Evolutionary conservation across 2,888 invertebrate genomes (phyloP), one percentile per base, ranked within the genome.

Genomic region (Aspidiotus rigidus): DNA sequence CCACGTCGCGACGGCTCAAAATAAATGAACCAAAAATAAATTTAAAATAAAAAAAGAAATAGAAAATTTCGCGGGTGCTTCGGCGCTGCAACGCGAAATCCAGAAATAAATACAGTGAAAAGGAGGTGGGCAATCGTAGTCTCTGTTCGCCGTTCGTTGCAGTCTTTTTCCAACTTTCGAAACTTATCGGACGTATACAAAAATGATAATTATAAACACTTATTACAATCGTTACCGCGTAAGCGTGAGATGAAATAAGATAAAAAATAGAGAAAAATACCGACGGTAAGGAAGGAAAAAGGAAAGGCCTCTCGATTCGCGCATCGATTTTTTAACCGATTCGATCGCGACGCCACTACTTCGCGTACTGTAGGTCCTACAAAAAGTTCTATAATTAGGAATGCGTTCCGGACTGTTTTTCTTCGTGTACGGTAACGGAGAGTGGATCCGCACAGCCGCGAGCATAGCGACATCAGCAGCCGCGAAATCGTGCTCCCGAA

Each of bases 331-430:
- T 59, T 59, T 28, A 28, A 53, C 44, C 67, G 67, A 67, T 59
- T 44, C 60, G 67, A 67, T 67, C 67, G 60, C 49, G 53, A 67
- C 67, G 67, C 67, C 49, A 53, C 39, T 60, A 67, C 67, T 67
- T 60, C 53, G 57, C 67, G 60, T 60, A 67, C 67, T 67, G 67
- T 60, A 59, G 53, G 59, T 49, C 60, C 60, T 28, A 39, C 59
- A 44, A 53, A 67, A 67, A 13, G 28, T 49, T 67, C 67, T 67
- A 67, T 59, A 67, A 67, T 67, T 67, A 67, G 67, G 67, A 67
- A 67, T 60, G 59, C 66, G 67, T 67, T 13, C 59, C 67, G 67
- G 59, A 67, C 41, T 44, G 60, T 59, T 55, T 59, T 67, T 44
- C 59, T 49, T 59, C 59, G 59, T 13, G 59, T 55, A 53, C 11